Evolutionary conservation across 2,113 vertebrate species (phyloP).

Genomic region (Anguilla japonica): DNA sequence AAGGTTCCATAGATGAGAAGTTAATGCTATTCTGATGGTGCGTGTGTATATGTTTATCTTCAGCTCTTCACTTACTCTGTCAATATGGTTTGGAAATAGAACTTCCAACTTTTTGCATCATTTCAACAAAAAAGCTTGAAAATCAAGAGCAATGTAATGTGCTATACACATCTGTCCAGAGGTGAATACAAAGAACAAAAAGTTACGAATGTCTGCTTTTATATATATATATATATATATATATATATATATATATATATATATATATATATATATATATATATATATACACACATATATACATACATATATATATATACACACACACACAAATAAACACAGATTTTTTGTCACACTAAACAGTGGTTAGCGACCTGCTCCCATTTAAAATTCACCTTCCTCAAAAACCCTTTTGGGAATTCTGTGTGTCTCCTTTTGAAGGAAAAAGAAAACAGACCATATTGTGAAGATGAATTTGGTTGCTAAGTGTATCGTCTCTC

Average conservation of each 20-base stretch:
- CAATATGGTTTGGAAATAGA: too few species aligned
- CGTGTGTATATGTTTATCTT: neutral
- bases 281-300: too few species aligned
- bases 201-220: too few species aligned
- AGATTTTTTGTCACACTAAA: neutral
- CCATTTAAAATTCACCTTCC: conserved; percentile 18
- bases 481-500: conserved; percentile 29
- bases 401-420: neutral
- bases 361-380: neutral
- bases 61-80: neutral
- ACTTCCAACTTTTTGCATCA: too few species aligned
- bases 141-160: neutral
- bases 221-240: too few species aligned
- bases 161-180: neutral
- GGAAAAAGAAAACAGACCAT: conserved; percentile 31
- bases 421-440: conserved; percentile 3
- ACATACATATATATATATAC: too few species aligned
- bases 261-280: too few species aligned
- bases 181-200: neutral
- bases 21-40: conserved; percentile 25
- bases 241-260: too few species aligned
- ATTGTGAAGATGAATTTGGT: conserved; percentile 38
- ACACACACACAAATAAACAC: too few species aligned
- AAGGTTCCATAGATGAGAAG: neutral
- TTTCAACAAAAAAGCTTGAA: neutral